A percentile compares a stretch with the other conserved stretches of the same genome.
Conservation (phyloP, 2,113 vertebrate species). For the Neogale vison region DNA sequence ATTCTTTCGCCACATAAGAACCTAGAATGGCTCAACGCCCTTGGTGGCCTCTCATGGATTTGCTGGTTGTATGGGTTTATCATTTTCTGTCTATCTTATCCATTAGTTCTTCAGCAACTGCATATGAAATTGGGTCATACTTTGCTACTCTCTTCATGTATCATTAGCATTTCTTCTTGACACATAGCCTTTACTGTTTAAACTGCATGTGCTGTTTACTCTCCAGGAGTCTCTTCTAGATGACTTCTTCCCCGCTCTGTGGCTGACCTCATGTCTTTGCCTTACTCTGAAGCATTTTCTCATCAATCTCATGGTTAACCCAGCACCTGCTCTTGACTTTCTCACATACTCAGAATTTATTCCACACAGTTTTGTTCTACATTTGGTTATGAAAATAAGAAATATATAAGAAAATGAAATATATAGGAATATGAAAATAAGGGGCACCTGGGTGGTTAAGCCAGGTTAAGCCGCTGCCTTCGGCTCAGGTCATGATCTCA, state of each 20-base stretch:
- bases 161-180: background rate
- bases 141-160: background rate
- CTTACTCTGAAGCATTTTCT: background rate
- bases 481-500: too few relatives aligned
- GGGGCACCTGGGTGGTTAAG: too few relatives aligned
- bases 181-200: background rate
- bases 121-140: background rate
- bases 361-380: background rate
- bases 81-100: background rate
- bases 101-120: background rate
- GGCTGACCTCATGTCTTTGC: background rate
- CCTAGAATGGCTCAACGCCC: background rate
- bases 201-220: background rate
- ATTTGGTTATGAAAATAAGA: background rate
- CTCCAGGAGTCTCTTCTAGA: background rate
- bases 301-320: background rate
- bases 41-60: background rate
- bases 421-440: background rate
- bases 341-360: background rate
- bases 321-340: background rate
- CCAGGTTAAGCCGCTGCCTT: too few relatives aligned
- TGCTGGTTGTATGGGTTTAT: background rate
- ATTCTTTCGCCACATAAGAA: background rate
- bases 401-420: background rate
- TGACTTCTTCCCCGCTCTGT: background rate